phyloP scores from a whole-genome alignment of 2,113 vertebrate species.

The Proteles cristata region DNA sequence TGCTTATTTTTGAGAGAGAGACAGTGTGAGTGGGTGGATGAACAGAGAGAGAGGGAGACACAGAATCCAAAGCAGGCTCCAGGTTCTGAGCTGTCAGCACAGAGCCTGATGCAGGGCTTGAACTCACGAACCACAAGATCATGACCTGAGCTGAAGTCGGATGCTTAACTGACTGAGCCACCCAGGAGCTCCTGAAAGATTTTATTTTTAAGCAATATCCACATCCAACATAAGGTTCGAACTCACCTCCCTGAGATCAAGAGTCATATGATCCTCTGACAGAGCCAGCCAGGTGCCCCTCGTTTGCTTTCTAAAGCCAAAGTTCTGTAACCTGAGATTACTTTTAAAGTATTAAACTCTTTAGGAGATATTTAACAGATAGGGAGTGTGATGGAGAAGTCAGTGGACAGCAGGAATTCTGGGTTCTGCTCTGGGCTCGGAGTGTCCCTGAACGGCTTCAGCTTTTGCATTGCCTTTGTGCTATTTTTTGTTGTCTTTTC shows the following conservation, averaged over 20 bases:
- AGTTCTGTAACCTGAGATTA: background rate
- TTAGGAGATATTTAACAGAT: background rate
- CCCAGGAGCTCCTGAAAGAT: background rate
- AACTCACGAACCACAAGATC: no score
- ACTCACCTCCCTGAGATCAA: background rate
- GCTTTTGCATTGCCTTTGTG: no score
- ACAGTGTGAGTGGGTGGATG: no score
- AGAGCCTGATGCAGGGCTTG: no score
- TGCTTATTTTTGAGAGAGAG: no score
- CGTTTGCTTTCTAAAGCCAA: background rate
- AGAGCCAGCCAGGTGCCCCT: background rate
- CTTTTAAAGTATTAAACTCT: background rate
- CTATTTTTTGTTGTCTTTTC: background rate
- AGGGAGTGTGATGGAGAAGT: no score
- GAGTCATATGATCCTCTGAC: background rate
- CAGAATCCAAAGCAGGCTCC: no score
- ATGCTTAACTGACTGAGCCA: no score
- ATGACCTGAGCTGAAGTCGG: no score
- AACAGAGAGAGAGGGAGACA: no score
- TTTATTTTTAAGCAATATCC: background rate
- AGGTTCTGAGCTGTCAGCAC: no score
- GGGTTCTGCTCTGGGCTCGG: no score
- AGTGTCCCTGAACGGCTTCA: rapidly evolving
- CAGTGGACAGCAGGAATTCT: rapidly evolving
- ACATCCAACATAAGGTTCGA: background rate